These are phyloP conservation scores for Aporophyla nigra DNA, from an alignment of 2,888 invertebrate species.

Conservation along the genomic window DNA sequence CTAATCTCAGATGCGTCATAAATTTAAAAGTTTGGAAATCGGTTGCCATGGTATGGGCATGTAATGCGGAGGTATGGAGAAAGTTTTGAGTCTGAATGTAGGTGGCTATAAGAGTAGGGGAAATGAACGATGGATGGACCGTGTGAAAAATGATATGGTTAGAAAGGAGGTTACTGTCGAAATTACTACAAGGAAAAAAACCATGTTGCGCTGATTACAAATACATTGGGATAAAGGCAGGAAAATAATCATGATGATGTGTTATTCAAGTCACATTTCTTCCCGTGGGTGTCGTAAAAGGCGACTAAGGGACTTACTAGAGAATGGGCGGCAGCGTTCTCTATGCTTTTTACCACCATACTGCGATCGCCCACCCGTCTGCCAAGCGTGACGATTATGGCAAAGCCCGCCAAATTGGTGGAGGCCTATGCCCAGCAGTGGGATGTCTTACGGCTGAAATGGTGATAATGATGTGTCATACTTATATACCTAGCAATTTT, in stretches of 20 bases:
- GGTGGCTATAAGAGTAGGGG: not conserved
- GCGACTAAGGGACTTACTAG: no score
- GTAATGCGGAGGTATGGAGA: not conserved
- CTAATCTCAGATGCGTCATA: not conserved
- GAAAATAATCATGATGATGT: no score
- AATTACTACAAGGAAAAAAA: not conserved
- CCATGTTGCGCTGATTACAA: not conserved
- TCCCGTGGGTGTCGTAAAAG: no score
- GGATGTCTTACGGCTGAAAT: no score
- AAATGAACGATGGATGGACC: no score
- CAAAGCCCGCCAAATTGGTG: no score
- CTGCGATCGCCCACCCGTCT: no score
- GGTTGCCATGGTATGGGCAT: slow-evolving; percentile 1
- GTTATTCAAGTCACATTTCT: not conserved
- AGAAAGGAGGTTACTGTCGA: not conserved
- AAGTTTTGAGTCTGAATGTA: not conserved
- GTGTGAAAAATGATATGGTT: not conserved
- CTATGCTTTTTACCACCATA: no score
- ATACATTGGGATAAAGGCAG: not conserved
- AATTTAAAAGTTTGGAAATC: not conserved
- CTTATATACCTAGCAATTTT: slow-evolving; percentile 89
- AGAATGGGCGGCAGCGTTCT: no score
- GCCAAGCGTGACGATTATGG: no score
- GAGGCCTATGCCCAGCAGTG: no score
- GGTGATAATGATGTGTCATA: no score